A percentile compares a stretch with the other conserved stretches of the same genome.
Conservation (phyloP, 2,888 invertebrate species). For the Arge pagana region DNA sequence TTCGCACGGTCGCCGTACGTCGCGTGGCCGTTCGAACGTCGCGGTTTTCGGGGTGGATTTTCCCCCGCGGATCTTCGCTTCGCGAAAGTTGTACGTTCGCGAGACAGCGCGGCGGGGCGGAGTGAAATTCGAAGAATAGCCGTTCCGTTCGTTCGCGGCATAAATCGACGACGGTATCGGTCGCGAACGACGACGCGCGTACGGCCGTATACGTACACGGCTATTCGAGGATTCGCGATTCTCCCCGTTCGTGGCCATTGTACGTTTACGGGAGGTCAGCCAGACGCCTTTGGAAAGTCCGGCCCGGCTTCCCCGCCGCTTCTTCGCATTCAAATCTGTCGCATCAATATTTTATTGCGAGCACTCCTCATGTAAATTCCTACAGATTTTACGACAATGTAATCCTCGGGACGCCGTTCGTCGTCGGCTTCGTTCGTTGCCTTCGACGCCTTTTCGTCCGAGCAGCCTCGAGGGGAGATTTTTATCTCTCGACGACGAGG, state of each 20-base stretch:
- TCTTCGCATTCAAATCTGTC: slow-evolving; percentile 40
- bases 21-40: neutral
- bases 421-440: slow-evolving; percentile 4
- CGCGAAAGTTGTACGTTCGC: neutral
- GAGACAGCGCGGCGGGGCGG: neutral
- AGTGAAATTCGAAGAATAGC: neutral
- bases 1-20: neutral
- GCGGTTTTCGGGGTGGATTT: neutral
- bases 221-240: no score
- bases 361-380: slow-evolving; percentile 52
- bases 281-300: slow-evolving; percentile 16
- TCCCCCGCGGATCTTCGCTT: neutral
- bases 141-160: neutral
- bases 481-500: slow-evolving; percentile 16
- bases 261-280: slow-evolving; percentile 8
- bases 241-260: neutral
- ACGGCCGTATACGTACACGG: no score
- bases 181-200: no score
- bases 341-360: slow-evolving; percentile 51
- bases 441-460: no score
- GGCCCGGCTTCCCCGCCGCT: slow-evolving; percentile 11
- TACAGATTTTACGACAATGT: slow-evolving; percentile 53
- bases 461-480: slow-evolving; percentile 10
- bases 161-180: slow-evolving; percentile 6
- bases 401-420: slow-evolving; percentile 44